Percentiles rank a stretch among this genome's conserved stretches.
phyloP scores from a whole-genome alignment of 2,113 vertebrate species.

The Cephalopholis sonnerati region DNA sequence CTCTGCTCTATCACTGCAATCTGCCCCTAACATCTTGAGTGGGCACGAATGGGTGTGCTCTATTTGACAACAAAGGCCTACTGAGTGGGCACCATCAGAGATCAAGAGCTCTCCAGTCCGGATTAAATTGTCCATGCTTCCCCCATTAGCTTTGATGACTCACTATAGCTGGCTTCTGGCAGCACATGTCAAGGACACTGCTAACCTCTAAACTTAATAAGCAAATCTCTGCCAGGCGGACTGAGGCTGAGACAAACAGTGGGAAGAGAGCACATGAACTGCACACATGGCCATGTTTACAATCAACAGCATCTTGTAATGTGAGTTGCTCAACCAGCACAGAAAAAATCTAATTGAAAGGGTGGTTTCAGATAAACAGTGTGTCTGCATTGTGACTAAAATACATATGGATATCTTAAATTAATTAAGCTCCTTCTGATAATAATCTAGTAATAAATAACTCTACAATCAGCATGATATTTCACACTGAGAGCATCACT shows the following conservation, averaged over 20 bases:
- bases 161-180: conserved; percentile 71
- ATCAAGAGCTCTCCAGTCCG: conserved; percentile 80
- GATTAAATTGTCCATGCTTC: conserved; percentile 82
- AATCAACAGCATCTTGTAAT: conserved; percentile 45
- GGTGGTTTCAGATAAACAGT: not conserved
- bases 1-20: conserved; percentile 56
- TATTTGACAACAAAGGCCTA: conserved; percentile 80
- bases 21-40: conserved; percentile 66
- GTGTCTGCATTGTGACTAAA: not conserved
- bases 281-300: conserved; percentile 49
- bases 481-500: not conserved
- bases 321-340: conserved; percentile 20
- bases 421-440: not conserved
- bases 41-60: conserved; percentile 70
- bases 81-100: conserved; percentile 77
- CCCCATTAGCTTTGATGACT: conserved; percentile 81
- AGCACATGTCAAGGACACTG: conserved; percentile 79
- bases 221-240: conserved; percentile 71
- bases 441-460: not conserved
- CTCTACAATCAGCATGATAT: not conserved
- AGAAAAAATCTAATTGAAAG: conserved; percentile 1
- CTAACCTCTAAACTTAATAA: conserved; percentile 81
- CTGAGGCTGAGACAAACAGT: conserved; percentile 51
- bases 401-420: no score
- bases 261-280: conserved; percentile 33